Percentiles rank a stretch among this genome's conserved stretches.
These are phyloP conservation scores for Columbina picui DNA, from an alignment of 2,113 vertebrate species.

Conservation along the genomic window DNA sequence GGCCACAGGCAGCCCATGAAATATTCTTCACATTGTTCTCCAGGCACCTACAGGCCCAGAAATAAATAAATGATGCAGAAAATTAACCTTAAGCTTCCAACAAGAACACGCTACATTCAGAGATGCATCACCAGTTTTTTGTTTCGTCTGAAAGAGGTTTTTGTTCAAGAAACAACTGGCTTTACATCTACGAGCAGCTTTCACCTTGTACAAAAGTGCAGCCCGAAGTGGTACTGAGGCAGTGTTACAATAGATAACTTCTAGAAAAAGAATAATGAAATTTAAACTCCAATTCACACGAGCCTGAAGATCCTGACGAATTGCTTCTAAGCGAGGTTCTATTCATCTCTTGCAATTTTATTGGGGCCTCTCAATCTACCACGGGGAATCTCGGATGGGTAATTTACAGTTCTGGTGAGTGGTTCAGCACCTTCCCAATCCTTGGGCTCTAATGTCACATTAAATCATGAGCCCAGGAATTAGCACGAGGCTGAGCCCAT, in stretches of 20 bases:
- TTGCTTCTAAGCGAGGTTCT: not conserved
- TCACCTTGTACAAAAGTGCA: not conserved
- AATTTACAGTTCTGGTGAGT: slow-evolving; percentile 38
- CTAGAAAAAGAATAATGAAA: not conserved
- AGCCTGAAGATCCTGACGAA: not conserved
- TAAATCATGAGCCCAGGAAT: slow-evolving; percentile 52
- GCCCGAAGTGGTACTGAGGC: not conserved
- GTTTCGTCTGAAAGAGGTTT: not conserved
- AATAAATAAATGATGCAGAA: not conserved
- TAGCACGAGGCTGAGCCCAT: slow-evolving; percentile 3
- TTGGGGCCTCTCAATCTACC: slow-evolving; percentile 17
- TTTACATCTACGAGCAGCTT: not conserved
- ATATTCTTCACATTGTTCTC: not conserved
- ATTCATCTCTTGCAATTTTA: slow-evolving; percentile 23
- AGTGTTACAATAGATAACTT: not conserved
- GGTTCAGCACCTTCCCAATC: slow-evolving; percentile 47
- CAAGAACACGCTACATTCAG: not conserved
- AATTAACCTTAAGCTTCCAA: not conserved
- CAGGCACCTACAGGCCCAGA: not conserved
- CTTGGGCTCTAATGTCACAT: not conserved
- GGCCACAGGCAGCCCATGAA: not conserved
- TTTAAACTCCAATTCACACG: not conserved
- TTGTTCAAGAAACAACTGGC: not conserved
- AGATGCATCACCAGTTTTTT: not conserved
- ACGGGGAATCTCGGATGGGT: not conserved